These are phyloP conservation scores for Salarias fasciatus DNA, from an alignment of 2,797 vertebrate genomes.

Conservation along the genomic window DNA sequence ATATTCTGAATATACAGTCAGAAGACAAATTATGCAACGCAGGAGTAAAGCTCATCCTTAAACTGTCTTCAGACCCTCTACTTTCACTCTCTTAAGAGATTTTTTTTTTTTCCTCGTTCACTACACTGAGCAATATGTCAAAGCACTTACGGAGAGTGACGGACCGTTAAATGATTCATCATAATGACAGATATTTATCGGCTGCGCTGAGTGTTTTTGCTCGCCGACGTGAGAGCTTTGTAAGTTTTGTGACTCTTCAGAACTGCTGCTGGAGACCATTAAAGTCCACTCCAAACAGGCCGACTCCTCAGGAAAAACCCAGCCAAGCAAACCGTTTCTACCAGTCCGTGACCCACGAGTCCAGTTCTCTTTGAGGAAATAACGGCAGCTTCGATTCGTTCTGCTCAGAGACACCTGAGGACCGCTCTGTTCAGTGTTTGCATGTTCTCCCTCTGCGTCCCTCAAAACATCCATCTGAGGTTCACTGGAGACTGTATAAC, in stretches of 20 bases:
- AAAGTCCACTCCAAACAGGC: constrained; percentile 35
- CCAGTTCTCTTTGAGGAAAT: background rate
- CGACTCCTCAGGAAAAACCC: background rate
- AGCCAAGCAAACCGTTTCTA: background rate
- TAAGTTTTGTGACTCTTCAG: constrained; percentile 14
- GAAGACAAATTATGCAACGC: constrained; percentile 38
- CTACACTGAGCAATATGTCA: constrained; percentile 23
- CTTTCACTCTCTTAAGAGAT: constrained; percentile 26
- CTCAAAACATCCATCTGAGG: too few relatives aligned
- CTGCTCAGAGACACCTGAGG: too few relatives aligned
- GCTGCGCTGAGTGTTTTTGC: constrained; percentile 26
- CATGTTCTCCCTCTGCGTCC: too few relatives aligned
- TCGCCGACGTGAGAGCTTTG: background rate
- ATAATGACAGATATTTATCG: constrained; percentile 39
- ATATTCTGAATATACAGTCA: constrained; percentile 29
- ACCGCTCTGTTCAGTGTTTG: too few relatives aligned
- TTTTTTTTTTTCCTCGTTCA: constrained; percentile 29
- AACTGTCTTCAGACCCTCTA: constrained; percentile 10
- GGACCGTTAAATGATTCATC: constrained; percentile 47
- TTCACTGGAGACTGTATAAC: too few relatives aligned
- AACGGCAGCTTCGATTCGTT: background rate
- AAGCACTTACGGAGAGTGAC: constrained; percentile 29
- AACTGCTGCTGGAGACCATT: constrained; percentile 16
- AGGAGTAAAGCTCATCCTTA: constrained; percentile 27
- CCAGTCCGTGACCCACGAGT: background rate